Base-by-base conservation (phyloP, 2,113 vertebrate genomes). In the Cyrtonyx montezumae region DNA sequence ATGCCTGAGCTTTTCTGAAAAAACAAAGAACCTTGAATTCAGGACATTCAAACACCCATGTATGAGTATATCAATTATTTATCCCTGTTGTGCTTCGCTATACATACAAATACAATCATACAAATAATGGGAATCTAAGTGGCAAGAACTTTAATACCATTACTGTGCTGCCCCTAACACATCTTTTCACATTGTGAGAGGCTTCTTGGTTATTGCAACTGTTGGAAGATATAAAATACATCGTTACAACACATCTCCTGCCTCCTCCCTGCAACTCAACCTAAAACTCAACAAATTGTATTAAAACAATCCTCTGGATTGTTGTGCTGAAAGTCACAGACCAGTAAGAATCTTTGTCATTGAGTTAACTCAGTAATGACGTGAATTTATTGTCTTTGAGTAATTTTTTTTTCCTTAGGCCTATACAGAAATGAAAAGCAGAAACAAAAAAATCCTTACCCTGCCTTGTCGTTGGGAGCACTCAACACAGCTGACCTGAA, bases 401-500 rank as follows among this genome's bases (percentile, higher is more conserved):
- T 49, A 82, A 32, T 70, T 8, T 40, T 37, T 63, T 37, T 37
- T 63, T 62, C 34, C 37, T 40, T 23, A 63, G 37, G 37, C 37
- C 36, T 63, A 63, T 63, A 8, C 11, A 63, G 8, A 62, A 40
- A 40, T 9, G 10, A 26, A 17, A 26, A 62, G 3, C 9, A 63
- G 17, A 25, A 63, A 14, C 13, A 34, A 40, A 40, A 84, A 88
- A 95, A 61, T 91, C 94, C 98, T 99, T 98, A 99, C 99, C 98
- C 99, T 97, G 97, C 99, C 99, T 94, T 99, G 98, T 90, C 98
- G 98, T 84, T 99, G 98, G 77, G 99, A 99, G 84, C 99, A 99
- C 96, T 99, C 99, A 98, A 99, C 99, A 91, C 99, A 99, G 96
- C 99, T 99, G 97, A 99, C 99, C 97, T 99, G 99, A 94, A 99